Evolutionary conservation across 2,113 vertebrate genomes (phyloP).

Genomic region (Crotalus horridus): DNA sequence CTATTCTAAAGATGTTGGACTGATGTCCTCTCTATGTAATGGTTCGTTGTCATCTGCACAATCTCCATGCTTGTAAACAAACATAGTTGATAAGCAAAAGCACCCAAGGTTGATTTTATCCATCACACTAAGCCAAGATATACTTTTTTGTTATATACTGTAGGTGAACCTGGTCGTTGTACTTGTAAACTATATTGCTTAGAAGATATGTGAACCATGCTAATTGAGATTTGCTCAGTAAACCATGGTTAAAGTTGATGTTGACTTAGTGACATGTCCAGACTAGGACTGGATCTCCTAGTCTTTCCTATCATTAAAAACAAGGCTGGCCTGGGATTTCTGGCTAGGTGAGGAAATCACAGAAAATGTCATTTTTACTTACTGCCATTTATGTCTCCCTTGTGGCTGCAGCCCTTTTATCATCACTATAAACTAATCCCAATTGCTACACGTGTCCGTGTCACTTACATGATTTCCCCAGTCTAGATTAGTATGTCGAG

Average conservation of each 20-base stretch:
- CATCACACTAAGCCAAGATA: neutral
- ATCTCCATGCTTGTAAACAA: neutral
- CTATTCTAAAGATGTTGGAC: neutral
- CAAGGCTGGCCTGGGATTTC: neutral
- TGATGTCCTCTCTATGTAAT: neutral
- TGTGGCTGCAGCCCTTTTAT: neutral
- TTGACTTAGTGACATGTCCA: neutral
- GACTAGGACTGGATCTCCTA: neutral
- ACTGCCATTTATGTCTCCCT: neutral
- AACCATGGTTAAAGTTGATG: neutral
- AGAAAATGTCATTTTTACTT: neutral
- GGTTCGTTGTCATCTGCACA: neutral
- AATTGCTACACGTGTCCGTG: rapidly evolving
- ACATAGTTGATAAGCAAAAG: neutral
- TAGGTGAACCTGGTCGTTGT: neutral
- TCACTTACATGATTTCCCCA: neutral
- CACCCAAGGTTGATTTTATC: neutral
- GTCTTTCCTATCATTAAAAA: neutral
- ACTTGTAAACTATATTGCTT: neutral
- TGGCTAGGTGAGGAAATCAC: neutral
- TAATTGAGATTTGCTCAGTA: neutral
- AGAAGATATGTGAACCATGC: neutral
- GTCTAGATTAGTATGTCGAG: neutral
- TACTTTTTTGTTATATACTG: neutral
- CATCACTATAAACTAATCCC: rapidly evolving